A percentile compares a stretch with the other conserved stretches of the same genome.
Conservation (phyloP, 2,113 vertebrate genomes). For the Morone chrysops region DNA sequence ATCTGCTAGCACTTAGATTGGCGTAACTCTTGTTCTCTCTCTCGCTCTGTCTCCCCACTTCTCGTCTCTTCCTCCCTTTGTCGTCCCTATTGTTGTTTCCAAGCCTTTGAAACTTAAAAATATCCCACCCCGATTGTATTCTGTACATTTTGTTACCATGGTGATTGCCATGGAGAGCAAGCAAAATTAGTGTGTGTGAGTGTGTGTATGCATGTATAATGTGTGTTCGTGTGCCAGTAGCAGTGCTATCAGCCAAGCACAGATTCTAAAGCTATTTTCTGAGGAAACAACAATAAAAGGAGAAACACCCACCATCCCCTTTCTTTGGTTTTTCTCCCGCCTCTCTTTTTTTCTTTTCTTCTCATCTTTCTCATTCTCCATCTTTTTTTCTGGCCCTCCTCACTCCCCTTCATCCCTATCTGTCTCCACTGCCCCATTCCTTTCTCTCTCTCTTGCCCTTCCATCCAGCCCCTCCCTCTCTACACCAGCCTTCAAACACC, state of each 20-base stretch:
- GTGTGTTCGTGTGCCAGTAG: constrained; percentile 71
- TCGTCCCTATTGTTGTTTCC: constrained; percentile 76
- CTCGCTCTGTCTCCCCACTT: constrained; percentile 29
- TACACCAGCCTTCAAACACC: constrained; percentile 46
- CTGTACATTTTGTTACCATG: constrained; percentile 82
- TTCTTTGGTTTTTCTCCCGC: constrained; percentile 39
- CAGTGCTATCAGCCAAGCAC: constrained; percentile 73
- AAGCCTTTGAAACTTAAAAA: constrained; percentile 82
- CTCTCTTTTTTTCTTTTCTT: constrained; percentile 23
- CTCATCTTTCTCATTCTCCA: constrained; percentile 49
- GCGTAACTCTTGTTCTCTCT: constrained; percentile 39
- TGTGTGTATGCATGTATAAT: constrained; percentile 42
- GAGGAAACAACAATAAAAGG: constrained; percentile 68
- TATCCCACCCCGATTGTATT: constrained; percentile 73
- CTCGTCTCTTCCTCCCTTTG: constrained; percentile 66
- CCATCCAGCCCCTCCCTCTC: constrained; percentile 32
- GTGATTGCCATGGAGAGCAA: constrained; percentile 74
- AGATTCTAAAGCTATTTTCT: constrained; percentile 72
- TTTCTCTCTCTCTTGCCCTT: not conserved
- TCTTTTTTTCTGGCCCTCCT: constrained; percentile 47
- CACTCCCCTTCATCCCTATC: constrained; percentile 50
- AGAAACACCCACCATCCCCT: constrained; percentile 53
- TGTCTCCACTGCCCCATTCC: constrained; percentile 25
- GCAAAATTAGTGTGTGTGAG: constrained; percentile 34
- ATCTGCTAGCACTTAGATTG: constrained; percentile 69